Evolutionary conservation across 1,140 invertebrate species (phyloP).

Genomic region (Conopomorpha cramerella): DNA sequence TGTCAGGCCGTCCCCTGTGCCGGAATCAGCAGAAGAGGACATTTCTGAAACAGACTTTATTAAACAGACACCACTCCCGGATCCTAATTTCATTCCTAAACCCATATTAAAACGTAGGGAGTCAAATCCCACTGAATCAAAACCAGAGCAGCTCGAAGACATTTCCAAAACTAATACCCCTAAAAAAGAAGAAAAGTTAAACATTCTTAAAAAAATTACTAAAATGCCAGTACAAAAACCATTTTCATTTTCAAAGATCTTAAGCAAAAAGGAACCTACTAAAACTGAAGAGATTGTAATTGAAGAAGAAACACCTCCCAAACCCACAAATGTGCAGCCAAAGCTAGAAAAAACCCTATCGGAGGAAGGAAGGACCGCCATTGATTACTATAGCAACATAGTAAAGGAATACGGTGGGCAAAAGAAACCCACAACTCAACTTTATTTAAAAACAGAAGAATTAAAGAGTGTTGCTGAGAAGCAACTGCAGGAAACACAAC

Average conservation of each 20-base stretch:
- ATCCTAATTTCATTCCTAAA: conserved; percentile 71
- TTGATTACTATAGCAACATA: conserved; percentile 81
- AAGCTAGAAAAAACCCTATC: conserved; percentile 36
- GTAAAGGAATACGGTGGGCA: conserved; percentile 68
- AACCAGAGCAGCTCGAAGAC: conserved; percentile 19
- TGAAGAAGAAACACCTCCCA: conserved; percentile 14
- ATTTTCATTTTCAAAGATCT: conserved; percentile 39
- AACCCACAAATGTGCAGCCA: conserved; percentile 22
- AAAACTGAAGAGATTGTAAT: conserved; percentile 14
- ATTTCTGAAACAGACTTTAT: conserved; percentile 61
- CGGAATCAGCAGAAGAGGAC: conserved; percentile 12
- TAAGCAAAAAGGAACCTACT: conserved; percentile 38
- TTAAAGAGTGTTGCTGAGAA: conserved; percentile 63
- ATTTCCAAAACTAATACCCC: too few species aligned
- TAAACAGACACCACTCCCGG: conserved; percentile 62
- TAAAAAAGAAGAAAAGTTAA: conserved; percentile 49
- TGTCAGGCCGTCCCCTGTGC: conserved; percentile 17
- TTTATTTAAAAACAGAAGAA: conserved; percentile 68
- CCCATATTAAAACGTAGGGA: conserved; percentile 71
- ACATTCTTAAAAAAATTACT: conserved; percentile 51
- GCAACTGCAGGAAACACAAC: conserved; percentile 21
- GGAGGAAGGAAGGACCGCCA: conserved; percentile 70
- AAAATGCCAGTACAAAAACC: conserved; percentile 50
- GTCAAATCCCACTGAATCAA: conserved; percentile 15
- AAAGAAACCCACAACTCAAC: conserved; percentile 56